Percentiles rank a stretch among this genome's conserved stretches.
phyloP scores from a whole-genome alignment of 1,140 invertebrate species.

The Phymorhynchus buccinoides region DNA sequence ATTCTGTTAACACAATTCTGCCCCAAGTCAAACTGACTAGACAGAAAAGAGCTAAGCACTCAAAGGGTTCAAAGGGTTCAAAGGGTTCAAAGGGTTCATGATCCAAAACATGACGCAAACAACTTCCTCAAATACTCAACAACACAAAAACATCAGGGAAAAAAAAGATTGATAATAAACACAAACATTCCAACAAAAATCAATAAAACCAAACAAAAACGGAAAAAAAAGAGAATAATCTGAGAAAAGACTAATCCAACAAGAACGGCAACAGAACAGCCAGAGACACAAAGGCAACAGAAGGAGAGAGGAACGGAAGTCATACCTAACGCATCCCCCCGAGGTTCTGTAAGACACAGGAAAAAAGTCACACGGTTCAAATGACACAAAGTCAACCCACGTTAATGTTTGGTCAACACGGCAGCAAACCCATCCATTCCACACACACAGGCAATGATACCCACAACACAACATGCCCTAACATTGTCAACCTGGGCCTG shows the following conservation, averaged over 20 bases:
- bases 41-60: too few species aligned
- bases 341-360: not conserved
- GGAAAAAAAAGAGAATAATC: not conserved
- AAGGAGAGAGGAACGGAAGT: not conserved
- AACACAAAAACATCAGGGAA: not conserved
- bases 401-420: too few species aligned
- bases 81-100: too few species aligned
- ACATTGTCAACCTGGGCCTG: too few species aligned
- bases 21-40: too few species aligned
- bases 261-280: not conserved
- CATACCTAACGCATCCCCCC: not conserved
- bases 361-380: slow-evolving; percentile 7
- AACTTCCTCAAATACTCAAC: too few species aligned
- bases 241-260: not conserved
- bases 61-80: too few species aligned
- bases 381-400: not conserved
- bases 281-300: not conserved
- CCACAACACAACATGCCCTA: too few species aligned
- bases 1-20: too few species aligned
- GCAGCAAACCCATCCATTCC: too few species aligned
- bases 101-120: too few species aligned
- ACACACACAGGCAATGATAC: too few species aligned
- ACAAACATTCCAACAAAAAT: not conserved
- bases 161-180: not conserved
- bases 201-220: not conserved